A percentile compares a stretch with the other conserved stretches of the same genome.
Evolutionary conservation across 2,113 vertebrate genomes (phyloP).

Genomic region (Etheostoma spectabile): DNA sequence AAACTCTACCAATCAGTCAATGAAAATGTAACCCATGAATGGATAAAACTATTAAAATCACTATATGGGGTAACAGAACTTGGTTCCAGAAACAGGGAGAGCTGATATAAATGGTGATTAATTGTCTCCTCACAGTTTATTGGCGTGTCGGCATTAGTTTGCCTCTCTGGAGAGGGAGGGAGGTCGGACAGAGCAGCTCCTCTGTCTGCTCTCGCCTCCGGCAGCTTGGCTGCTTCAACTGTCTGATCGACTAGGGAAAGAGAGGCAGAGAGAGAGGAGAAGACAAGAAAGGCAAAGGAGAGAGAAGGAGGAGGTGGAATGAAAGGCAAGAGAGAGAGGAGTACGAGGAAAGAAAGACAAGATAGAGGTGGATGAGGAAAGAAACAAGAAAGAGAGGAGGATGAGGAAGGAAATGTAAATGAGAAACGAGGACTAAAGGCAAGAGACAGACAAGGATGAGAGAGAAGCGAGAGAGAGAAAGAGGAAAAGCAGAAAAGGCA

Average conservation of each 20-base stretch:
- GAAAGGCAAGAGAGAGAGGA: background rate
- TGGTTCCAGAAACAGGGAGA: conserved; percentile 39
- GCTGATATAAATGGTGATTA: conserved; percentile 77
- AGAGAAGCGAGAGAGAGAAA: background rate
- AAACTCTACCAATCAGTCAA: conserved; percentile 28
- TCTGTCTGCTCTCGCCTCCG: conserved; percentile 71
- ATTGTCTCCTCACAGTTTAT: conserved; percentile 73
- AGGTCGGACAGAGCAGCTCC: conserved; percentile 73
- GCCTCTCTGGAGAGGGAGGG: conserved; percentile 68
- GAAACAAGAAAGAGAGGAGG: background rate
- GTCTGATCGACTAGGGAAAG: conserved; percentile 65
- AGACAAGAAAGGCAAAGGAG: conserved; percentile 32
- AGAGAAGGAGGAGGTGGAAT: conserved; percentile 4
- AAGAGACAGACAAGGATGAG: background rate
- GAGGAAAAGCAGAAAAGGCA: background rate
- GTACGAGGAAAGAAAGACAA: background rate
- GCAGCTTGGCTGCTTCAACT: conserved; percentile 76
- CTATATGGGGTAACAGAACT: background rate
- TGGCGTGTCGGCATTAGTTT: conserved; percentile 73
- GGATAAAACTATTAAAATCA: conserved; percentile 24
- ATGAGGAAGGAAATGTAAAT: background rate
- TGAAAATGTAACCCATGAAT: conserved; percentile 17
- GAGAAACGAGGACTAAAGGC: background rate
- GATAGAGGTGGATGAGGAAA: background rate
- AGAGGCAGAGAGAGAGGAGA: conserved; percentile 44